A percentile compares a stretch with the other conserved stretches of the same genome.
phyloP scores from a whole-genome alignment of 2,113 vertebrate species.

The Eurystomus gularis region DNA sequence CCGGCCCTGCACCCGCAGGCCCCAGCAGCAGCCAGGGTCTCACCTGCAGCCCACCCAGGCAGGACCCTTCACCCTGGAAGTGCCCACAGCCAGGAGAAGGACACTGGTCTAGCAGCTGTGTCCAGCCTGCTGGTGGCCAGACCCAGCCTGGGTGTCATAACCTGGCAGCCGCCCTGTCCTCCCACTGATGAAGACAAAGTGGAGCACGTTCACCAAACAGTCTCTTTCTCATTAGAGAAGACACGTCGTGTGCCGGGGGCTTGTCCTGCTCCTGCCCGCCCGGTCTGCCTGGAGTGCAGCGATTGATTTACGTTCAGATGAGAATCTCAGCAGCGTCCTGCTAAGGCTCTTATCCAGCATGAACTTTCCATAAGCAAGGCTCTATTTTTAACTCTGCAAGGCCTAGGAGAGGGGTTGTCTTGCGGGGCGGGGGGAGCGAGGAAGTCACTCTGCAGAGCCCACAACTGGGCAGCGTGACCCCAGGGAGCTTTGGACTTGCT shows the following conservation, averaged over 20 bases:
- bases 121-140: rapidly evolving
- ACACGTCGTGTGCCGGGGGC: rapidly evolving
- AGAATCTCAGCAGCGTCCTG: constrained; percentile 14
- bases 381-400: constrained; percentile 67
- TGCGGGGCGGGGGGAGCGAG: not conserved
- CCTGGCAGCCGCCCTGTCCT: not conserved
- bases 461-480: not conserved
- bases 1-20: too few relatives aligned
- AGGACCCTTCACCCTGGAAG: not conserved
- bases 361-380: constrained; percentile 71
- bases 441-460: not conserved
- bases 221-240: not conserved
- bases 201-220: not conserved
- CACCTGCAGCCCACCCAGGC: not conserved
- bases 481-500: rapidly evolving
- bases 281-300: not conserved
- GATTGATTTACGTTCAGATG: constrained; percentile 40
- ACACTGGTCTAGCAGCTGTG: not conserved
- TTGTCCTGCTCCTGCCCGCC: not conserved
- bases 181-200: not conserved
- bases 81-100: not conserved
- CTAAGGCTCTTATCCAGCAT: constrained; percentile 50
- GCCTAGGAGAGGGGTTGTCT: not conserved
- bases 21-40: not conserved
- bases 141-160: not conserved